phyloP scores from a whole-genome alignment of 2,113 vertebrate species.

The Motacilla alba region DNA sequence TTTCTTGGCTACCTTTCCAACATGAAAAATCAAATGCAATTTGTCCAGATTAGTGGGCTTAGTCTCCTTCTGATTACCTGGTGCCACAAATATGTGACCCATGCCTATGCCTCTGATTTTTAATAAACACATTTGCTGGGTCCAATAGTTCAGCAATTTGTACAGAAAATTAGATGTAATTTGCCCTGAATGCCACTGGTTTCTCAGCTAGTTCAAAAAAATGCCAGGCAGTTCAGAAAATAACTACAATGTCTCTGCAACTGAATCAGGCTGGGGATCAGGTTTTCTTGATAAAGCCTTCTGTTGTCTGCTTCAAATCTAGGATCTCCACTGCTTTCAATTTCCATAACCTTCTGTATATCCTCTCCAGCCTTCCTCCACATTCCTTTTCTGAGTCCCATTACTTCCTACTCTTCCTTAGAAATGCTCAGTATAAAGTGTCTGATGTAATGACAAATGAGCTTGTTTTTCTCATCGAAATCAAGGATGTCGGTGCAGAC shows the following conservation, averaged over 20 bases:
- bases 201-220: conserved; percentile 69
- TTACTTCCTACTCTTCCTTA: not conserved
- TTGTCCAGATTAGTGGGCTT: conserved; percentile 70
- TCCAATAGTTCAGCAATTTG: conserved; percentile 74
- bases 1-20: conserved; percentile 44
- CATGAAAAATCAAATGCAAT: conserved; percentile 72
- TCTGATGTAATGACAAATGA: not conserved
- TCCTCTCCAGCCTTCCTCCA: not conserved
- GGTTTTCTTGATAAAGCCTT: not conserved
- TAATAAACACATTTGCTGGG: conserved; percentile 75
- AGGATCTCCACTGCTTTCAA: rapidly evolving
- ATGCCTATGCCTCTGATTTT: conserved; percentile 65
- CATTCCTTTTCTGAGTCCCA: not conserved
- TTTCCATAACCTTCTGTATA: not conserved
- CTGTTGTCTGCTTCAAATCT: not conserved
- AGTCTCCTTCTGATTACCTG: conserved; percentile 69
- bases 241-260: conserved; percentile 6
- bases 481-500: not conserved
- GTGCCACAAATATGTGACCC: conserved; percentile 65
- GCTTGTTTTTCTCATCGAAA: not conserved
- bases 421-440: rapidly evolving
- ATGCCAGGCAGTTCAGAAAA: conserved; percentile 18
- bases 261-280: not conserved
- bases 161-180: conserved; percentile 79
- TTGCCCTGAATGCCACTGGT: conserved; percentile 75